Percentiles rank a stretch among this genome's conserved stretches.
phyloP scores from a whole-genome alignment of 2,113 vertebrate species.

The Sula dactylatra region DNA sequence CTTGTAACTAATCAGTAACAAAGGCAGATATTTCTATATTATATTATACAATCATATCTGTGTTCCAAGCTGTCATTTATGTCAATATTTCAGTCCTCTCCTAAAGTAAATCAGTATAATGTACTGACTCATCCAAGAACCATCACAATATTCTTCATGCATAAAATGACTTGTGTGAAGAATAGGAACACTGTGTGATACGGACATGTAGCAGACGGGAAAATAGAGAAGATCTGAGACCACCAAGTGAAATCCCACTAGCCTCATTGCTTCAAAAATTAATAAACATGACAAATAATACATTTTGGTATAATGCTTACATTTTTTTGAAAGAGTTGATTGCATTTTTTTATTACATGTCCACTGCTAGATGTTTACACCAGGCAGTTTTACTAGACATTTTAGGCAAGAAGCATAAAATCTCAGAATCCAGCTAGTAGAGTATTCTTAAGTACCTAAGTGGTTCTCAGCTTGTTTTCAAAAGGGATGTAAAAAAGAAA shows the following conservation, averaged over 20 bases:
- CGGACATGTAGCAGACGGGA: not conserved
- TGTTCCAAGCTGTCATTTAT: not conserved
- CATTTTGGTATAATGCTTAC: not conserved
- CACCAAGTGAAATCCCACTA: constrained; percentile 6
- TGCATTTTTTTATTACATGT: not conserved
- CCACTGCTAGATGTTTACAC: not conserved
- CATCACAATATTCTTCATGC: not conserved
- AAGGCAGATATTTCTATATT: not conserved
- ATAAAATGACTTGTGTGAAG: constrained; percentile 31
- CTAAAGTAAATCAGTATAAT: not conserved
- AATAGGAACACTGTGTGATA: constrained; percentile 5
- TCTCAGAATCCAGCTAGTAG: not conserved
- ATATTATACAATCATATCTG: not conserved
- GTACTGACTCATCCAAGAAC: not conserved
- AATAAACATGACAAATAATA: not conserved
- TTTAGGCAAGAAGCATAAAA: not conserved
- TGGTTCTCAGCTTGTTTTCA: not conserved
- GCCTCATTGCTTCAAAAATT: not conserved
- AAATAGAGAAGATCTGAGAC: constrained; percentile 2
- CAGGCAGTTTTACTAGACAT: not conserved
- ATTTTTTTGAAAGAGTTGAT: not conserved
- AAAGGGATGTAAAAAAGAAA: not conserved
- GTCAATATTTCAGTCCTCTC: not conserved
- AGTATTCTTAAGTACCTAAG: not conserved
- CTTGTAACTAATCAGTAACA: not conserved